These are phyloP conservation scores for Pterocles gutturalis DNA, from an alignment of 2,113 vertebrate species.

Conservation along the genomic window DNA sequence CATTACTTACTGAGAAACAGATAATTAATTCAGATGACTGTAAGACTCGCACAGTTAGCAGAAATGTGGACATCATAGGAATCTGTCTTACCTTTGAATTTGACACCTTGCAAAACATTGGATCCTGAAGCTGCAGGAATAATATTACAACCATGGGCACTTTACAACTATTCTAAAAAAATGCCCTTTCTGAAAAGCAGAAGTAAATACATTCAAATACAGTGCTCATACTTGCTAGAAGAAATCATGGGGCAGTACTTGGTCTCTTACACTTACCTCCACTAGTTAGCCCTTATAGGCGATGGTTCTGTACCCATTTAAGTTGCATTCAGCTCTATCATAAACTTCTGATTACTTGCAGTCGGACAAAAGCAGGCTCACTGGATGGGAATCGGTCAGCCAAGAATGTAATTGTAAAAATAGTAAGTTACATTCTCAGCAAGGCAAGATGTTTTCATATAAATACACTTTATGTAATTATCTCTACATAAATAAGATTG, in stretches of 20 bases:
- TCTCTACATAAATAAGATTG: background rate
- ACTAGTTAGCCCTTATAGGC: background rate
- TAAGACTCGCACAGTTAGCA: background rate
- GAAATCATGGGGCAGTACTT: background rate
- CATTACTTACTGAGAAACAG: background rate
- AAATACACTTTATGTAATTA: background rate
- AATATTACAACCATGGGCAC: background rate
- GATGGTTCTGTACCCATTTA: background rate
- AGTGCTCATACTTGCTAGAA: background rate
- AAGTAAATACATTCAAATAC: background rate
- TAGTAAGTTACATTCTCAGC: background rate
- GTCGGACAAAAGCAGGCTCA: background rate
- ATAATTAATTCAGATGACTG: background rate
- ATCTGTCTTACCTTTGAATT: background rate
- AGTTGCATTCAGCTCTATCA: background rate
- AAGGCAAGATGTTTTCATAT: background rate
- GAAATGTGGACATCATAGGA: background rate
- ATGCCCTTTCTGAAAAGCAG: background rate
- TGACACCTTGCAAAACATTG: background rate
- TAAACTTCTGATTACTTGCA: constrained; percentile 3
- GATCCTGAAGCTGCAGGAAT: background rate
- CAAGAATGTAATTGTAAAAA: background rate
- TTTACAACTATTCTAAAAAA: background rate
- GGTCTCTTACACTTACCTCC: background rate
- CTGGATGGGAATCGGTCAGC: background rate